Evolutionary conservation across 2,888 invertebrate species (phyloP).

Genomic region (Sicus ferrugineus): DNA sequence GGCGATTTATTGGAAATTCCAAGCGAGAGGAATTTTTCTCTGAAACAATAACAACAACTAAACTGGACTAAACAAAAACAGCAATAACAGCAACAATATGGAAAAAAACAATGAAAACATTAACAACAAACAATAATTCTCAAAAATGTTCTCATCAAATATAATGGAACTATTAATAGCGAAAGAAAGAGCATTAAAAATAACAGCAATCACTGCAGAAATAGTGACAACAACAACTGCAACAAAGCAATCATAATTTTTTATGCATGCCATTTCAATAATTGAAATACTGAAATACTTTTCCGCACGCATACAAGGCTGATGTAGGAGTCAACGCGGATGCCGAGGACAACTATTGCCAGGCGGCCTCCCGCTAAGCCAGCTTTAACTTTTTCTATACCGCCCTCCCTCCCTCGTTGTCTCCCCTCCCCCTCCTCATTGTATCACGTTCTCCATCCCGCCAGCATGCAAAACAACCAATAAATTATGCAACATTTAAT

Average conservation of each 20-base stretch:
- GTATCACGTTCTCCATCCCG: not conserved
- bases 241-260: slow-evolving; percentile 10
- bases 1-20: too few relatives aligned
- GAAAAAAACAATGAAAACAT: not conserved
- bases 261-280: slow-evolving; percentile 28
- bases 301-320: not conserved
- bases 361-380: not conserved
- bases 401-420: not conserved
- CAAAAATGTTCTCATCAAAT: not conserved
- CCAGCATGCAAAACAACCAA: not conserved
- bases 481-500: slow-evolving; percentile 24
- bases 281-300: slow-evolving; percentile 17
- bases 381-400: not conserved
- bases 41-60: too few relatives aligned
- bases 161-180: not conserved
- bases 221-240: not conserved
- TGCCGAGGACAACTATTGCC: not conserved
- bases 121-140: not conserved
- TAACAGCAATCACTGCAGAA: not conserved
- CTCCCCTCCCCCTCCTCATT: not conserved
- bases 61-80: not conserved
- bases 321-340: not conserved
- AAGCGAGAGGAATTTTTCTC: too few relatives aligned
- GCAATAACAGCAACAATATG: not conserved
- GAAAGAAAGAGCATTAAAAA: not conserved